Base-by-base conservation (phyloP, 2,113 vertebrate species). In the Plotosus lineatus region DNA sequence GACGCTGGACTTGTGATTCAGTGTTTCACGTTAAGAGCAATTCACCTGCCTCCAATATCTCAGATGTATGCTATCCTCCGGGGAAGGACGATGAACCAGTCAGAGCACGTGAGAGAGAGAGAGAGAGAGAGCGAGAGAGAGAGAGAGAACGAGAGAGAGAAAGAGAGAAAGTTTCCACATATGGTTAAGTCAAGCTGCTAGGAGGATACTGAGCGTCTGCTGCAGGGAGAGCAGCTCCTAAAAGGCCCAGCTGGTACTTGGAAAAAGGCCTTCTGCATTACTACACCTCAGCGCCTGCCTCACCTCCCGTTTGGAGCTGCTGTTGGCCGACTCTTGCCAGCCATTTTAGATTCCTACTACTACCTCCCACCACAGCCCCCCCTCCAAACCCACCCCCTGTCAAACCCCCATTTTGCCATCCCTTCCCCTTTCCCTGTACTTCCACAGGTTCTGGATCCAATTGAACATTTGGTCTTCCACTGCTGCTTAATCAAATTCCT, bases 401-500 rank as follows among this genome's bases (percentile, higher is more conserved):
- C 14, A 46, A n/a, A 90, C 88, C 89, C 87, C 89, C 58, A 28
- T 77, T 77, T 90, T 63, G 53, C 79, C 36, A 31, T 89, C 89
- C 88, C 86, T 84, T 87, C 85, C 69, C 90, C 95, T 95, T 95
- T 95, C 95, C 95, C 95, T 92, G 93, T 95, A 94, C 96, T 97
- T 96, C 95, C 96, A 96, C 95, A 94, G 95, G 95, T 96, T 97
- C 95, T 96, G 95, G 95, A 97, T 98, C 97, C 97, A 98, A 97
- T 95, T 96, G 96, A 98, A 98, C 97, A 98, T 97, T 99, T 98
- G 97, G 97, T 97, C 95, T 95, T 97, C 95, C 95, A 96, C 96
- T 98, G 96, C 96, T 96, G 95, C 96, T 98, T 98, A 98, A 98
- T 98, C 97, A 98, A 98, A 98, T 98, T 97, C 96, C 95, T 98